Percentiles rank a stretch among this genome's conserved stretches.
Conservation (phyloP, 1,140 invertebrate genomes). For the Drosophila murphyi region DNA sequence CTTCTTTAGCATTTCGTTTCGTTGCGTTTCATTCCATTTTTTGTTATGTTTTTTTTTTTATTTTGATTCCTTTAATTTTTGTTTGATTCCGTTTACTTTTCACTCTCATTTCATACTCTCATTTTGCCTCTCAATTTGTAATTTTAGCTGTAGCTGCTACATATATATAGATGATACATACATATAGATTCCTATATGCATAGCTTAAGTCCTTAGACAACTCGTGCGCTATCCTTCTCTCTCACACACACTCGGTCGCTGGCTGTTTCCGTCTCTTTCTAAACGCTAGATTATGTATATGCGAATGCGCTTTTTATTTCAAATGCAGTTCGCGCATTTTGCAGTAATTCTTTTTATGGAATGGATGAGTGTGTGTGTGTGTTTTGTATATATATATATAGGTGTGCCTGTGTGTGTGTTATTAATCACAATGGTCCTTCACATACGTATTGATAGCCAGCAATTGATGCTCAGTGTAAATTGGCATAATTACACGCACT, state of each 20-base stretch:
- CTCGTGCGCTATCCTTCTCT: constrained; percentile 3
- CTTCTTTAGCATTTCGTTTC: constrained; percentile 6
- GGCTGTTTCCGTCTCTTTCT: constrained; percentile 10
- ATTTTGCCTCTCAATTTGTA: constrained; percentile 48
- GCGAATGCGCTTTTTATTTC: constrained; percentile 30
- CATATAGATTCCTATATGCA: constrained; percentile 6
- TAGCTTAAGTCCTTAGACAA: not conserved
- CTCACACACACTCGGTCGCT: not conserved
- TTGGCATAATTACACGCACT: constrained; percentile 48
- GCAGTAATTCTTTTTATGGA: not conserved
- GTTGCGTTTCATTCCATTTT: constrained; percentile 30
- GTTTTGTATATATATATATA: not conserved
- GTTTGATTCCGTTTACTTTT: constrained; percentile 35
- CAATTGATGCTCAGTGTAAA: constrained; percentile 44
- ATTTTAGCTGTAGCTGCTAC: constrained; percentile 38
- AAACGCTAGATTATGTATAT: not conserved
- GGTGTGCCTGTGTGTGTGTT: constrained; percentile 1
- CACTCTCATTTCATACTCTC: constrained; percentile 22
- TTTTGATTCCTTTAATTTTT: constrained; percentile 1
- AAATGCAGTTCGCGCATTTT: constrained; percentile 9
- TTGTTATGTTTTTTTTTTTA: constrained; percentile 1
- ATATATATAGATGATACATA: constrained; percentile 15
- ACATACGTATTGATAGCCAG: constrained; percentile 29
- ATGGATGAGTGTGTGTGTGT: not conserved
- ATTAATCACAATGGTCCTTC: constrained; percentile 20